Conservation (phyloP, 2,113 vertebrate species). For the Psettodes erumei region DNA sequence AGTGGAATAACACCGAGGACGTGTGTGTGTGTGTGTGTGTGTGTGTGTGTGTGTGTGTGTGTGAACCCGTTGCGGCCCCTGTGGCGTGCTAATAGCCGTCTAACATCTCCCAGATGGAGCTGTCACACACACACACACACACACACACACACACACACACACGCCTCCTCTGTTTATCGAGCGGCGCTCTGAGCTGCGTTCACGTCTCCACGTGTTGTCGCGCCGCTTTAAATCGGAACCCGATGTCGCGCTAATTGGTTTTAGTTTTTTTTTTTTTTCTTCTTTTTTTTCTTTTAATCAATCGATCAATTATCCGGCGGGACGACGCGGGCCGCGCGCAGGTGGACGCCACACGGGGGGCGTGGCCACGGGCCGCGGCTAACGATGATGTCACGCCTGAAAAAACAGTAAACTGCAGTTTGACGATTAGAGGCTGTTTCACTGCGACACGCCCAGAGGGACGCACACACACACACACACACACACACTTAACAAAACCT, state of each 20-base stretch:
- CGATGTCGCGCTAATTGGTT: too few species aligned
- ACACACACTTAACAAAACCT: slow-evolving; percentile 10
- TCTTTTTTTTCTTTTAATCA: too few species aligned
- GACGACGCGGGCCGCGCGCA: too few species aligned
- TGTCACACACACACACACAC: slow-evolving; percentile 43
- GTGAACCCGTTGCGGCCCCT: slow-evolving; percentile 27
- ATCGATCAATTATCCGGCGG: too few species aligned
- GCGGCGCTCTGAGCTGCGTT: background rate
- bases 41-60: slow-evolving; percentile 26
- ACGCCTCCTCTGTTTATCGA: background rate
- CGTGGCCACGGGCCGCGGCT: background rate
- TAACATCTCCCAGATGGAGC: slow-evolving; percentile 71
- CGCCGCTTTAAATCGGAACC: background rate
- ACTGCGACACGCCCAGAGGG: slow-evolving; percentile 18
- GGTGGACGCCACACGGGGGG: too few species aligned
- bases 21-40: slow-evolving; percentile 16
- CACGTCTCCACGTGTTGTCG: background rate
- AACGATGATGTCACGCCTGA: slow-evolving; percentile 18
- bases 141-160: slow-evolving; percentile 29
- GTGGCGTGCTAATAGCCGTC: slow-evolving; percentile 62
- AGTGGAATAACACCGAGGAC: slow-evolving; percentile 1
- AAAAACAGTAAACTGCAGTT: slow-evolving; percentile 23
- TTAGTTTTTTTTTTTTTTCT: too few species aligned
- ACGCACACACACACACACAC: slow-evolving; percentile 19
- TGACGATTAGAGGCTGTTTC: slow-evolving; percentile 23